Percentiles rank a stretch among this genome's conserved stretches.
phyloP scores from a whole-genome alignment of 2,888 invertebrate genomes.

The Cecidostiba fungosa region DNA sequence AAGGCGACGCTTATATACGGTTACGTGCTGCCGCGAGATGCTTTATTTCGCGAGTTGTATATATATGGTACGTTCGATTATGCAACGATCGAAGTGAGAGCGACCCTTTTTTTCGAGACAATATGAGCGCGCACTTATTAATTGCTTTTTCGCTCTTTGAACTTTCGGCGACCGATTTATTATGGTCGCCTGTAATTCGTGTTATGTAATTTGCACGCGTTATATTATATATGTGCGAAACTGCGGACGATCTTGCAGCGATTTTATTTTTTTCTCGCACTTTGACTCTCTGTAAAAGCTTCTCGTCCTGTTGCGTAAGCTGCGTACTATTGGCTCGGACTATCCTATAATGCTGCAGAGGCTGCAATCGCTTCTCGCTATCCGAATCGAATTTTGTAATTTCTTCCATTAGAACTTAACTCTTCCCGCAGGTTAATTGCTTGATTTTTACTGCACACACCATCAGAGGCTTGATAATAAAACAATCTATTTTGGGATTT shows the following conservation, averaged over 20 bases:
- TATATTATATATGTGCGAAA: too few relatives aligned
- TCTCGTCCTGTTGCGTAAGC: background rate
- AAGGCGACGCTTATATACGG: background rate
- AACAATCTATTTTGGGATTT: background rate
- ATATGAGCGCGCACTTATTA: background rate
- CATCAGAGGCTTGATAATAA: background rate
- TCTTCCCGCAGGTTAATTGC: background rate
- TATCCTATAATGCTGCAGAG: background rate
- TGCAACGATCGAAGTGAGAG: background rate
- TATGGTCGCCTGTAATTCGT: background rate
- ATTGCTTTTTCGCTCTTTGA: constrained; percentile 5
- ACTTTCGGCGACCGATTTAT: background rate
- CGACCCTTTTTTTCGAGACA: constrained; percentile 12
- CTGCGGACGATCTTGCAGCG: background rate
- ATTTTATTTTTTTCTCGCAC: background rate
- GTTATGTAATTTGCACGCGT: background rate
- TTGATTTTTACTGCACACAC: background rate
- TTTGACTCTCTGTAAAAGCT: background rate
- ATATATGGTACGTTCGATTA: background rate
- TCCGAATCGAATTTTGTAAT: background rate
- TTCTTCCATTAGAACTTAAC: background rate
- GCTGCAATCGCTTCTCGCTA: background rate
- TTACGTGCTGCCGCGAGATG: background rate
- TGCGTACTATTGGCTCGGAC: background rate
- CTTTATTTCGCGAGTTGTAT: constrained; percentile 19